Percentiles rank a stretch among this genome's conserved stretches.
Evolutionary conservation across 2,888 invertebrate genomes (phyloP).

Genomic region (Chaetogeoica ovagalla): DNA sequence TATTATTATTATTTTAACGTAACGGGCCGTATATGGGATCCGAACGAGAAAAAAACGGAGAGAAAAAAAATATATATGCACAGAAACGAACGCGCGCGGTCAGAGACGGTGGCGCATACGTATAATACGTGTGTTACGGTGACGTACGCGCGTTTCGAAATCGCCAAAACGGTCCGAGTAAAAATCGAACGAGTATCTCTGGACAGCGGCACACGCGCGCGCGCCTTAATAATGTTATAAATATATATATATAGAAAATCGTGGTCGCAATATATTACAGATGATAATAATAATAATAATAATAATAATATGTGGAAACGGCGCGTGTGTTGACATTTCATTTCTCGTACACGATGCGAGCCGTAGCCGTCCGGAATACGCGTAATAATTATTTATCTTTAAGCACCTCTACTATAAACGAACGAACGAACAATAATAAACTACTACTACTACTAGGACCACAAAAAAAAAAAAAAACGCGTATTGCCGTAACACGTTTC

Average conservation of each 20-base stretch:
- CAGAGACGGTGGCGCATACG: too few relatives aligned
- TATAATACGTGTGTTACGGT: too few relatives aligned
- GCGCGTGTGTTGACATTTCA: constrained; percentile 27
- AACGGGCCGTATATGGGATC: neutral
- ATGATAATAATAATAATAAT: constrained; percentile 22
- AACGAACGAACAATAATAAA: neutral
- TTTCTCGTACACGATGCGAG: constrained; percentile 26
- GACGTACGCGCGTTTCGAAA: too few relatives aligned
- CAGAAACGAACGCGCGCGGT: too few relatives aligned
- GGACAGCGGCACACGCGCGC: too few relatives aligned
- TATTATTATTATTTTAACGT: too few relatives aligned
- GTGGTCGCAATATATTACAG: neutral
- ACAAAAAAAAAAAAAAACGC: constrained; percentile 25
- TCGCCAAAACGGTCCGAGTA: too few relatives aligned
- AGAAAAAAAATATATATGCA: too few relatives aligned
- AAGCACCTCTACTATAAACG: neutral
- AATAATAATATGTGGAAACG: constrained; percentile 1
- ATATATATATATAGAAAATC: neutral
- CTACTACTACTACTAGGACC: too few relatives aligned
- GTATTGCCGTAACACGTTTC: constrained; percentile 23
- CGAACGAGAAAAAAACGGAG: too few relatives aligned
- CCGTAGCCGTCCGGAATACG: neutral
- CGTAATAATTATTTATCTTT: constrained; percentile 33
- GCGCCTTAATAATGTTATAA: neutral
- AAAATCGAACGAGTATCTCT: neutral